phyloP scores from a whole-genome alignment of 2,113 vertebrate species.

The Percopsis transmontana region DNA sequence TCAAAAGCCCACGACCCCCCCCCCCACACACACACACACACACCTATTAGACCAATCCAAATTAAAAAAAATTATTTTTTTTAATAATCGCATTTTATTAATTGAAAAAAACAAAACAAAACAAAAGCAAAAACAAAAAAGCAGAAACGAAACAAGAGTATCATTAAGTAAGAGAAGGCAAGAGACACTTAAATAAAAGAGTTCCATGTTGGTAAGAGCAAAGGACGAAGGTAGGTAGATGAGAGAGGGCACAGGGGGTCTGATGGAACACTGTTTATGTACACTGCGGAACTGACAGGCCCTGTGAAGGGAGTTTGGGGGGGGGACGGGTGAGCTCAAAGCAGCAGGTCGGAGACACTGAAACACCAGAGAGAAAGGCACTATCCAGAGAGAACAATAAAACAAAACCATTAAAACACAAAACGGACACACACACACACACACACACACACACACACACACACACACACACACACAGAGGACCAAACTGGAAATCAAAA shows the following conservation, averaged over 20 bases:
- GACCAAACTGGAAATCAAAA: slow-evolving; percentile 17
- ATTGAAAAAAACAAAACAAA: slow-evolving; percentile 67
- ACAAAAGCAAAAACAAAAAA: slow-evolving; percentile 55
- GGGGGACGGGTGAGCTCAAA: slow-evolving; percentile 35
- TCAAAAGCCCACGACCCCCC: too few relatives aligned
- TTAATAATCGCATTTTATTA: slow-evolving; percentile 82
- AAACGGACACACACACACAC: slow-evolving; percentile 45
- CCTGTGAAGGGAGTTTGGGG: slow-evolving; percentile 34
- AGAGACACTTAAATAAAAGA: slow-evolving; percentile 79
- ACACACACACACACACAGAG: not conserved
- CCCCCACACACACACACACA: too few relatives aligned
- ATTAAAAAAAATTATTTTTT: slow-evolving; percentile 37
- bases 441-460: not conserved
- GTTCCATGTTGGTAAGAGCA: slow-evolving; percentile 68
- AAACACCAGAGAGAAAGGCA: slow-evolving; percentile 83
- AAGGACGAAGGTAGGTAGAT: slow-evolving; percentile 49
- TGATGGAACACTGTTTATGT: slow-evolving; percentile 63
- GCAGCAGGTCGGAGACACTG: slow-evolving; percentile 74
- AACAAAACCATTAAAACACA: slow-evolving; percentile 44
- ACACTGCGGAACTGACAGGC: slow-evolving; percentile 63
- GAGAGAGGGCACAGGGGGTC: slow-evolving; percentile 2
- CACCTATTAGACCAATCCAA: not conserved
- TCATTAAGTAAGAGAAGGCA: slow-evolving; percentile 74
- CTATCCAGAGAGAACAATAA: slow-evolving; percentile 80
- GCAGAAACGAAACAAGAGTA: slow-evolving; percentile 60